Percentiles rank a stretch among this genome's conserved stretches.
Evolutionary conservation across 2,888 invertebrate genomes (phyloP).

Genomic region (Heliconius ethilla): DNA sequence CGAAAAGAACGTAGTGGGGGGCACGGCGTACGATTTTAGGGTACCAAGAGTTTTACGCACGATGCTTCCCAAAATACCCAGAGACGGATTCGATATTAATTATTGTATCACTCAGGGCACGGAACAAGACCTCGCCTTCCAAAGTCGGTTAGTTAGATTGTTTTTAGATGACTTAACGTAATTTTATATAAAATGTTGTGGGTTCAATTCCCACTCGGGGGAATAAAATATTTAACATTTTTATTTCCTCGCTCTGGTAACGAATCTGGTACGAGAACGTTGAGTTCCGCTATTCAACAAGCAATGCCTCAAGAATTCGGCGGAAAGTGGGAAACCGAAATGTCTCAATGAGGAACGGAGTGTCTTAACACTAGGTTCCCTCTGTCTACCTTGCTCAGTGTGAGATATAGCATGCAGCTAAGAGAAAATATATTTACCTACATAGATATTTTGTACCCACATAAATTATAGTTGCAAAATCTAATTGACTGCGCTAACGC

Average conservation of each 20-base stretch:
- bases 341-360: too few species aligned
- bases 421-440: too few species aligned
- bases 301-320: too few species aligned
- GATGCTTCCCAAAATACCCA: constrained; percentile 85
- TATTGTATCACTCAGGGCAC: constrained; percentile 87
- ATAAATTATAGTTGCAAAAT: too few species aligned
- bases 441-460: too few species aligned
- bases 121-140: constrained; percentile 81
- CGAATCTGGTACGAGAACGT: background rate
- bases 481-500: too few species aligned
- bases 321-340: too few species aligned
- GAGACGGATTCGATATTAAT: constrained; percentile 91
- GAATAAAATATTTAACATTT: background rate
- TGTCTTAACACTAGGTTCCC: too few species aligned
- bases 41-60: constrained; percentile 84
- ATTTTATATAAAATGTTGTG: constrained; percentile 2
- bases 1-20: constrained; percentile 86
- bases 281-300: background rate
- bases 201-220: background rate
- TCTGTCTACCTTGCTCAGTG: too few species aligned
- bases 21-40: constrained; percentile 88
- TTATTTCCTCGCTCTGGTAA: background rate
- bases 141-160: constrained; percentile 80
- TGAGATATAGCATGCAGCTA: too few species aligned
- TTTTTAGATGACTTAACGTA: background rate